Conservation (phyloP, 1,140 invertebrate species). For the Lineus longissimus region DNA sequence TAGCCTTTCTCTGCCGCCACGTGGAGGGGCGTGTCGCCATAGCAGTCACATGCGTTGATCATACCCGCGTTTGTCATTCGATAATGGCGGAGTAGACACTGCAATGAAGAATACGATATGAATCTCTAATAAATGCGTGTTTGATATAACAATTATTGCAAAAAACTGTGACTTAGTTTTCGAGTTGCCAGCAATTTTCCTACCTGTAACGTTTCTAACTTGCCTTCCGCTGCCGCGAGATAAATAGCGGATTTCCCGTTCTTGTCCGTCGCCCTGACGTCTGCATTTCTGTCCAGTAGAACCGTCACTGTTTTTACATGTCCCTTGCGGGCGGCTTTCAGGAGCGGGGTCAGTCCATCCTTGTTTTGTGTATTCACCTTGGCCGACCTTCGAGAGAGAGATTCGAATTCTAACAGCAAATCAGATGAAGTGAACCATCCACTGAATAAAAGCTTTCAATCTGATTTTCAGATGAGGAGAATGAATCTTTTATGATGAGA, state of each 20-base stretch:
- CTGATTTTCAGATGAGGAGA: no score
- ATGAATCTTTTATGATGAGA: no score
- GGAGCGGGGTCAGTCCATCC: conserved; percentile 56
- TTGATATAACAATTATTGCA: not conserved
- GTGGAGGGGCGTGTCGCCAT: conserved; percentile 61
- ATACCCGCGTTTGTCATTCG: conserved; percentile 19
- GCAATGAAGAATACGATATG: not conserved
- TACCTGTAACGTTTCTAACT: conserved; percentile 43
- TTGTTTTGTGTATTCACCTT: conserved; percentile 49
- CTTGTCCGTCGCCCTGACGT: conserved; percentile 47
- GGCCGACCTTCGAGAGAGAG: conserved; percentile 38
- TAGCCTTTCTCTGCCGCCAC: conserved; percentile 70
- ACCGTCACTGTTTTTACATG: conserved; percentile 42
- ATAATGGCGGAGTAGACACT: not conserved
- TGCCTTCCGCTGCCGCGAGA: conserved; percentile 50
- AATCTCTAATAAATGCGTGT: not conserved
- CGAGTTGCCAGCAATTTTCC: not conserved
- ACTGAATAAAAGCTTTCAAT: no score
- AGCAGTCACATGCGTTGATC: conserved; percentile 51
- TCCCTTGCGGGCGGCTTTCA: conserved; percentile 50
- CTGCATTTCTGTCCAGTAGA: conserved; percentile 42
- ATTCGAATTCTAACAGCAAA: no score
- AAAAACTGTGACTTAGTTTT: not conserved
- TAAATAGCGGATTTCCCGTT: conserved; percentile 53
- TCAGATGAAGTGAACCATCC: no score